A percentile compares a stretch with the other conserved stretches of the same genome.
Evolutionary conservation across 2,113 vertebrate species (phyloP).

Genomic region (Aegithalos caudatus): DNA sequence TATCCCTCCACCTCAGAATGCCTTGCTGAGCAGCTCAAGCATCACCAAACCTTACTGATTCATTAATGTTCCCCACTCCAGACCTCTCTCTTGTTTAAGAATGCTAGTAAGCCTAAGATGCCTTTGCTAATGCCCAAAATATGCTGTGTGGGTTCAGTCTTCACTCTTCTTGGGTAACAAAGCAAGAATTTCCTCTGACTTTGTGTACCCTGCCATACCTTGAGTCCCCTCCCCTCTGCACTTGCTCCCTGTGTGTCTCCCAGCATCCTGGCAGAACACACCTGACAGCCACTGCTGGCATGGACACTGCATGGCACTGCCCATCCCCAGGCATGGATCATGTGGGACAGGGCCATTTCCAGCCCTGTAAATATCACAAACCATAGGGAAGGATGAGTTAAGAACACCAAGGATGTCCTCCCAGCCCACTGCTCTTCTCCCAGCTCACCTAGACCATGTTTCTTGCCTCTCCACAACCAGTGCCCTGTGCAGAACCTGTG

Average conservation of each 20-base stretch:
- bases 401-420: not conserved
- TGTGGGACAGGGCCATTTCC: not conserved
- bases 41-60: not conserved
- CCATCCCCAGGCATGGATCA: not conserved
- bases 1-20: not conserved
- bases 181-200: not conserved
- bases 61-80: not conserved
- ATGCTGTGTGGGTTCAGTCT: not conserved
- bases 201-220: not conserved
- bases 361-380: not conserved
- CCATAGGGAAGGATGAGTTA: not conserved
- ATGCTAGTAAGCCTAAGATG: not conserved
- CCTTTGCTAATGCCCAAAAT: not conserved
- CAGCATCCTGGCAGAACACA: not conserved
- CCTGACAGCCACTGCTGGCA: not conserved
- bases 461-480: not conserved
- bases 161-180: not conserved
- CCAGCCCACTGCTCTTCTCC: not conserved
- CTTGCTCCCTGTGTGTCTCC: not conserved
- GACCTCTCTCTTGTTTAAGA: not conserved
- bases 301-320: accelerated
- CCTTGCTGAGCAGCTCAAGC: not conserved
- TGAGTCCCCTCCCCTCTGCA: not conserved
- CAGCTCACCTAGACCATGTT: accelerated
- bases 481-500: not conserved